Base-by-base conservation (phyloP, 2,888 invertebrate genomes). In the Tanypteryx hageni region DNA sequence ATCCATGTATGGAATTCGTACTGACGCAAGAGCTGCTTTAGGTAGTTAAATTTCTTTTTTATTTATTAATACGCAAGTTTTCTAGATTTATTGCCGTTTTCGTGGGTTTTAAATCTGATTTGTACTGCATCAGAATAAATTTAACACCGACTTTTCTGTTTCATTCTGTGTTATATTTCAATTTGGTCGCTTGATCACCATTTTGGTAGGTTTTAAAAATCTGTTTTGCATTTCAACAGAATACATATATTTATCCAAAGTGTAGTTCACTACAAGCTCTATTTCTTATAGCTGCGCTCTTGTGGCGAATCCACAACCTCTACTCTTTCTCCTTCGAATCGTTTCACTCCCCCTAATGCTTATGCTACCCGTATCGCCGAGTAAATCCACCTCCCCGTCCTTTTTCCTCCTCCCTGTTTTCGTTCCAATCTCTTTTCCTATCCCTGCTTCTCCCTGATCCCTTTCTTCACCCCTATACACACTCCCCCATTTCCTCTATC, bases 401-500 rank as follows among this genome's bases (percentile, higher is more conserved):
- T 59, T 27, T 27, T 11, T 27, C 27, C 27, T 10, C 44, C 44
- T 10, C 44, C 22, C 27, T 85, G 10, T 13, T 58, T 14, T 13
- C 58, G 22, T 22, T 85, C 18, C 83, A 31, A 14, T 56, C 84
- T 56, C 56, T n/a, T 16, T 84, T 18, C n/a, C 84, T 18, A 16
- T 56, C 84, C 85, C 59, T 59, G 13, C 44, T 44, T 31, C 22
- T 5, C 3, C 58, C n/a, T 85, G 14, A 44, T 44, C 44, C 16
- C 59, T 68, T 68, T 68, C 68, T 68, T 68, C 44, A 44, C 44
- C 44, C 44, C 44, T 44, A 44, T 44, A 44, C 44, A 44, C 5
- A 44, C 14, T 85, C 58, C 58, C 58, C 27, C 85, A 85, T 58
- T 85, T 85, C 85, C 56, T 22, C 85, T 3, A 85, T 58, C 85